A percentile compares a stretch with the other conserved stretches of the same genome.
Evolutionary conservation across 2,797 vertebrate species (phyloP).

Genomic region (Podargus strigoides): DNA sequence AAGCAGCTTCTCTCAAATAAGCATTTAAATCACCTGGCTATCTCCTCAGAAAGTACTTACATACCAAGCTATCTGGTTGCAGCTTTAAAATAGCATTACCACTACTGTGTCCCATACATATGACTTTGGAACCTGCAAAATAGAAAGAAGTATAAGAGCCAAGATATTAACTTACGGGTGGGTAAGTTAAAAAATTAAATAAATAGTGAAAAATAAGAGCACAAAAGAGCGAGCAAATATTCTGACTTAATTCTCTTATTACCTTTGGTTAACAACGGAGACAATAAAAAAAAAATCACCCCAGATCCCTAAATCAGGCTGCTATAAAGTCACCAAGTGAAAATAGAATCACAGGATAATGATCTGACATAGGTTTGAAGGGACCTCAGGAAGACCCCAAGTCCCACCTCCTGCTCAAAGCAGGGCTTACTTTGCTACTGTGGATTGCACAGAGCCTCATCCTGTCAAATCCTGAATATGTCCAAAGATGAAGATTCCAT

Average conservation of each 20-base stretch:
- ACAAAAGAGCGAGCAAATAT: neutral
- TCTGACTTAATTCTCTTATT: neutral
- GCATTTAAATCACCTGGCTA: neutral
- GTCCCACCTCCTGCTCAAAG: neutral
- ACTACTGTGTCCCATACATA: fast-evolving
- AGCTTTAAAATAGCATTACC: neutral
- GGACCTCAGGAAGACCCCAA: neutral
- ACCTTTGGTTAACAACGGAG: neutral
- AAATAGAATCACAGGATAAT: neutral
- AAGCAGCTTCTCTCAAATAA: neutral
- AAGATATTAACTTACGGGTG: neutral
- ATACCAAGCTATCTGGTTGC: neutral
- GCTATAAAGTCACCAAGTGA: neutral
- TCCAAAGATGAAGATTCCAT: neutral
- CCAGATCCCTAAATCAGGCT: neutral
- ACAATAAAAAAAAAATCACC: neutral
- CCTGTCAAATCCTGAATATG: neutral
- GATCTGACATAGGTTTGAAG: neutral
- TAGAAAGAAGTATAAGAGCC: neutral
- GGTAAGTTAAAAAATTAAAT: neutral
- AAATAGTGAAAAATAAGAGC: neutral
- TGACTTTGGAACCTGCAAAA: neutral
- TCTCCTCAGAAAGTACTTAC: neutral
- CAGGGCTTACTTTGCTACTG: neutral
- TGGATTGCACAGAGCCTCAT: neutral